phyloP scores from a whole-genome alignment of 2,888 invertebrate genomes.

The Chrysolina haemoptera region DNA sequence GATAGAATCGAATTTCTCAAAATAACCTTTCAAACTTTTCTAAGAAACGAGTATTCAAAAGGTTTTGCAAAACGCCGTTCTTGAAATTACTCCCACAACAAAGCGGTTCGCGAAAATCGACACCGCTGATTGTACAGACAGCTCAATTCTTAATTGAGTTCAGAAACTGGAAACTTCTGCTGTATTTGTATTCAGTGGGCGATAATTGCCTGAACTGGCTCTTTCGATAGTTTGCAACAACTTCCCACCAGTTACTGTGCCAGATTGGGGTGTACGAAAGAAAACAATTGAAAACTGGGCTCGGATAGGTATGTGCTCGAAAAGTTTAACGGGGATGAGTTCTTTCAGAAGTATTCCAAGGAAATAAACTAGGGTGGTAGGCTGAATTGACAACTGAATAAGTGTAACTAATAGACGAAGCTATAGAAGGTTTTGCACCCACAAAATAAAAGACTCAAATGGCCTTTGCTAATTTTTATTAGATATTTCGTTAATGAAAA shows the following conservation, averaged over 20 bases:
- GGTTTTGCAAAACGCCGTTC: background rate
- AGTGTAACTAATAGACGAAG: too few species aligned
- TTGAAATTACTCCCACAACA: background rate
- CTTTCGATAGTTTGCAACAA: constrained; percentile 8
- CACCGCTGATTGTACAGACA: background rate
- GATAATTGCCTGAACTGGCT: constrained; percentile 11
- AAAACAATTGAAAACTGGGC: background rate
- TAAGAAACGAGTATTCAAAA: background rate
- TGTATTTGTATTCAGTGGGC: background rate
- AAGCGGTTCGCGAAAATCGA: background rate
- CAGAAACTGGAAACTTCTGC: background rate
- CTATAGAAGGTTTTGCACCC: too few species aligned
- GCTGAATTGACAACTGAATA: too few species aligned
- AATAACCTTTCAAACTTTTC: too few species aligned
- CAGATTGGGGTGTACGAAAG: background rate
- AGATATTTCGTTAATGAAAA: too few species aligned
- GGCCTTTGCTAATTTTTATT: too few species aligned
- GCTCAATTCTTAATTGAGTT: background rate
- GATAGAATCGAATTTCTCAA: too few species aligned
- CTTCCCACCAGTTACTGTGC: background rate
- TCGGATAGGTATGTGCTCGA: too few species aligned
- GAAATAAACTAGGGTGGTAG: too few species aligned
- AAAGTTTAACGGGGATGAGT: too few species aligned
- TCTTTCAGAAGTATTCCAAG: too few species aligned
- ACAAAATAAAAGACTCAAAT: too few species aligned